Conservation (phyloP, 2,888 invertebrate genomes). For the Melinaea marsaeus region DNA sequence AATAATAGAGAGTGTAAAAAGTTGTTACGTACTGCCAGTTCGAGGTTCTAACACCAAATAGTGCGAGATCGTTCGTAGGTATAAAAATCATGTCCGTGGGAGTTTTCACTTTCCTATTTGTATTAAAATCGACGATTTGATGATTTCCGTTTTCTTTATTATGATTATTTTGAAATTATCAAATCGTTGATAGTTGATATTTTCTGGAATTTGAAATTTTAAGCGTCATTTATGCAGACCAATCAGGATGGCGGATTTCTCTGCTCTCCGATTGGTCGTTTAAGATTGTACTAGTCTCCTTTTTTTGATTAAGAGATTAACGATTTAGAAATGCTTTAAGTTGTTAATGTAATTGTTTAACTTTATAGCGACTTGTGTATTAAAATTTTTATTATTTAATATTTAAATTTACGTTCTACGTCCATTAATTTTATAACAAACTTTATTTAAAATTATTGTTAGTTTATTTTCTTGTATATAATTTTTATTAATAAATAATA, state of each 20-base stretch:
- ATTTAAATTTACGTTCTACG: background rate
- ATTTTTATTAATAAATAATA: background rate
- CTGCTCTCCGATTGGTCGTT: constrained; percentile 13
- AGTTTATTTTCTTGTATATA: background rate
- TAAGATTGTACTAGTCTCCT: constrained; percentile 16
- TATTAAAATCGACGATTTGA: constrained; percentile 24
- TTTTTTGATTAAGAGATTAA: constrained; percentile 15
- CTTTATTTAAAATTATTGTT: constrained; percentile 14
- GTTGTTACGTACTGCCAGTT: constrained; percentile 70
- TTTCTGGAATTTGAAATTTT: constrained; percentile 22
- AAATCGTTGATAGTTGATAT: constrained; percentile 21
- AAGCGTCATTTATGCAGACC: constrained; percentile 13
- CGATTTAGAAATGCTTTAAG: constrained; percentile 7
- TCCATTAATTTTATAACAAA: constrained; percentile 12
- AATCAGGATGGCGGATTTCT: constrained; percentile 10
- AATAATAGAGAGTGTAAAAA: constrained; percentile 45
- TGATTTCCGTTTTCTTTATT: constrained; percentile 17
- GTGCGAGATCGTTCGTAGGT: constrained; percentile 48
- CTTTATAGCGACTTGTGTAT: constrained; percentile 11
- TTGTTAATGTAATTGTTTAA: constrained; percentile 3
- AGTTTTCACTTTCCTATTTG: constrained; percentile 38
- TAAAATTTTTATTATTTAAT: constrained; percentile 2
- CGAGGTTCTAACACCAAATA: constrained; percentile 69
- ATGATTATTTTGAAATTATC: constrained; percentile 21
- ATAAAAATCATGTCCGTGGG: constrained; percentile 46